Evolutionary conservation across 2,888 invertebrate genomes (phyloP).

Genomic region (Agrotis segetum): DNA sequence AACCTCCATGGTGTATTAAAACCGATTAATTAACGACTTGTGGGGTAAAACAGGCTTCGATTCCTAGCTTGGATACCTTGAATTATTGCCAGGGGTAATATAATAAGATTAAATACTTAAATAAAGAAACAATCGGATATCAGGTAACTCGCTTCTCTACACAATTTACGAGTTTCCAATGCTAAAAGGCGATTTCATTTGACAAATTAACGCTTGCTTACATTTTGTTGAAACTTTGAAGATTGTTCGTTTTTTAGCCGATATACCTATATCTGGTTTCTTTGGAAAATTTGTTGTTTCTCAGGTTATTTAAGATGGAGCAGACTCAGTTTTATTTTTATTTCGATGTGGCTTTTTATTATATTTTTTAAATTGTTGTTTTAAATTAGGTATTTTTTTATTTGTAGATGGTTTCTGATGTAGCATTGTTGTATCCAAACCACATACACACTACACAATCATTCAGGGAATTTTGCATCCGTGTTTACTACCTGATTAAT

Average conservation of each 20-base stretch:
- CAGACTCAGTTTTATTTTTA: conserved; percentile 10
- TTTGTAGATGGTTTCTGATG: background rate
- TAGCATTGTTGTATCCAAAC: background rate
- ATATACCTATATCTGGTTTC: conserved; percentile 16
- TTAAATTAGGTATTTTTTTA: background rate
- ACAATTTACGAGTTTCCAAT: conserved; percentile 29
- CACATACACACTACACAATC: too few relatives aligned
- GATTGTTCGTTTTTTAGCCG: conserved; percentile 18
- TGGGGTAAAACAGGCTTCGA: conserved; percentile 50
- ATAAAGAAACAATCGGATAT: conserved; percentile 23
- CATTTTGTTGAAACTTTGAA: conserved; percentile 41
- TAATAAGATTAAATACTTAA: conserved; percentile 31
- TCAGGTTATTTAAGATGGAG: conserved; percentile 31
- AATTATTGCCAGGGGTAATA: conserved; percentile 22
- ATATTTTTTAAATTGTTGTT: background rate
- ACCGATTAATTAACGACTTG: conserved; percentile 51
- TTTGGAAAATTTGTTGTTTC: background rate
- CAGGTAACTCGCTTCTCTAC: conserved; percentile 21
- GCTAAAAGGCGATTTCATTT: conserved; percentile 49
- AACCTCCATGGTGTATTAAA: conserved; percentile 6
- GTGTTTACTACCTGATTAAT: background rate
- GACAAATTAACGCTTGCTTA: conserved; percentile 52
- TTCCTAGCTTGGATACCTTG: conserved; percentile 44
- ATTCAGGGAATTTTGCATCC: too few relatives aligned
- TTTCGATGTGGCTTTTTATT: background rate